Conservation (phyloP, 2,888 invertebrate species). For the Thysanoteuthis rhombus region DNA sequence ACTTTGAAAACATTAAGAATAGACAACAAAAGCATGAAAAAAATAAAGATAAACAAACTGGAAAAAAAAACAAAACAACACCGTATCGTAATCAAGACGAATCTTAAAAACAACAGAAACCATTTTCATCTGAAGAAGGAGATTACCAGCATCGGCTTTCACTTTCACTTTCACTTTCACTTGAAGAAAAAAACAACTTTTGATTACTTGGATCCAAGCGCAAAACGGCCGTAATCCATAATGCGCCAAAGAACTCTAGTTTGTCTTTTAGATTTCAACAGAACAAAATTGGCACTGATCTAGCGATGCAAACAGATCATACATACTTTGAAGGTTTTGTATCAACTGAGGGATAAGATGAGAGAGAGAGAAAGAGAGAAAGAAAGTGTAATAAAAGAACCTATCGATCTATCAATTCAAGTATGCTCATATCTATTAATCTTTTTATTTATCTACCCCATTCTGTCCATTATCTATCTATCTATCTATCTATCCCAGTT, state of each 20-base stretch:
- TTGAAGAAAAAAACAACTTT: background rate
- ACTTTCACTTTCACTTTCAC: background rate
- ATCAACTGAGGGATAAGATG: too few species aligned
- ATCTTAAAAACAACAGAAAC: background rate
- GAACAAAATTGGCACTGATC: too few species aligned
- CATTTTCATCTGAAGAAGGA: background rate
- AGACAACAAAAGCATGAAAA: background rate
- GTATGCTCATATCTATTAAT: too few species aligned
- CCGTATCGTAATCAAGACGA: background rate
- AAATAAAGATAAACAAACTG: background rate
- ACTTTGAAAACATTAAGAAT: background rate
- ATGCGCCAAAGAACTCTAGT: background rate
- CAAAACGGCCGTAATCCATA: background rate
- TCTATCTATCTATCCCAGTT: too few species aligned
- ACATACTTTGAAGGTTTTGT: background rate
- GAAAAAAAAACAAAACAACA: too few species aligned
- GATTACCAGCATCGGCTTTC: background rate
- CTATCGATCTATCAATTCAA: too few species aligned
- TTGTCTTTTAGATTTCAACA: too few species aligned
- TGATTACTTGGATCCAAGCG: background rate
- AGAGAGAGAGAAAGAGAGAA: too few species aligned
- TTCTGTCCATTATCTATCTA: too few species aligned
- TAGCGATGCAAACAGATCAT: background rate
- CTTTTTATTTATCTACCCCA: too few species aligned
- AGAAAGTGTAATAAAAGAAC: too few species aligned